phyloP scores from a whole-genome alignment of 2,113 vertebrate genomes.

The Centrocercus urophasianus region DNA sequence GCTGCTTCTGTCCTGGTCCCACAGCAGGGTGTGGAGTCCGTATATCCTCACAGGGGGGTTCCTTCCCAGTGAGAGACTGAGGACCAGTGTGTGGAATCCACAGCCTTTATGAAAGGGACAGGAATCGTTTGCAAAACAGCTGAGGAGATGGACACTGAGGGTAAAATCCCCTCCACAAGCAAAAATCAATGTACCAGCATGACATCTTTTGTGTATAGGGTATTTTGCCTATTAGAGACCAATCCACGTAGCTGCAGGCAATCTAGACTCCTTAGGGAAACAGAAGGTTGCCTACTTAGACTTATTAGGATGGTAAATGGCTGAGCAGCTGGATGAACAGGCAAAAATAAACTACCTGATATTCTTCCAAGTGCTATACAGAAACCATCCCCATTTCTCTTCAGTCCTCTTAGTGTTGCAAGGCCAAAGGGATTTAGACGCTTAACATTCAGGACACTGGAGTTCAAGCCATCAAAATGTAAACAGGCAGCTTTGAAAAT shows the following conservation, averaged over 20 bases:
- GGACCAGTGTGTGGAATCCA: rapidly evolving
- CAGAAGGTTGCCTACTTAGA: conserved; percentile 69
- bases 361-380: conserved; percentile 48
- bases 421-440: conserved; percentile 34
- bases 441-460: background rate
- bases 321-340: conserved; percentile 65
- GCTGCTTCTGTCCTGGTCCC: rapidly evolving
- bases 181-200: background rate
- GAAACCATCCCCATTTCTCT: conserved; percentile 10
- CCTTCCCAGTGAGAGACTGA: background rate
- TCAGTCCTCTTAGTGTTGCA: conserved; percentile 20
- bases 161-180: background rate
- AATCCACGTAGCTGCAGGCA: conserved; percentile 19
- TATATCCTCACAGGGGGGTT: rapidly evolving
- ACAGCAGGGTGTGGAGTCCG: rapidly evolving
- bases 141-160: background rate
- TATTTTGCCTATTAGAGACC: conserved; percentile 46
- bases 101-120: background rate
- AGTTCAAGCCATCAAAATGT: background rate
- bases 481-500: conserved; percentile 12
- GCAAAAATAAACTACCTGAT: conserved; percentile 65
- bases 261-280: conserved; percentile 64
- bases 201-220: background rate
- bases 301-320: conserved; percentile 63
- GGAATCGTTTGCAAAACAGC: background rate